Conservation (phyloP, 2,888 invertebrate genomes). For the Macrosiphum euphorbiae region DNA sequence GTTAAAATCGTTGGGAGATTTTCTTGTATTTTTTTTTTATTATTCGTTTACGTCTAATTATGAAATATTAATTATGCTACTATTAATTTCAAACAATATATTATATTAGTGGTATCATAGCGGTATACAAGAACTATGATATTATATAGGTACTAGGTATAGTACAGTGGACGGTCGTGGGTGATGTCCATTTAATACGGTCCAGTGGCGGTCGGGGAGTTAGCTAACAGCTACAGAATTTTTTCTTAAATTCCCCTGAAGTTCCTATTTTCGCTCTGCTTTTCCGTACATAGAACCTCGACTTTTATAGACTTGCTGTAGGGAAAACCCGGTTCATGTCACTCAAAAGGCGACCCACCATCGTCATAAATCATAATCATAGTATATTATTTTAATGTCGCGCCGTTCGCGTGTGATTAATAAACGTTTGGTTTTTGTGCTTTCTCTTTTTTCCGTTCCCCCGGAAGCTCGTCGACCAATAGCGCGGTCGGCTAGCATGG, state of each 20-base stretch:
- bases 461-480: slow-evolving; percentile 77
- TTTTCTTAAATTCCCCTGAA: background rate
- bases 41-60: background rate
- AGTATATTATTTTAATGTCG: background rate
- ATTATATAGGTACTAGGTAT: too few species aligned
- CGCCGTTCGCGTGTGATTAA: background rate
- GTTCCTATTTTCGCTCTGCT: background rate
- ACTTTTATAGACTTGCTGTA: background rate
- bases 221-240: background rate
- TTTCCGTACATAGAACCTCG: background rate
- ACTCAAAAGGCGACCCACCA: background rate
- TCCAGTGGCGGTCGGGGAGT: background rate
- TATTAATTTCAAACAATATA: background rate
- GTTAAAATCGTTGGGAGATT: background rate
- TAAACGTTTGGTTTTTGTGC: slow-evolving; percentile 8
- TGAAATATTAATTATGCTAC: background rate
- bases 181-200: background rate
- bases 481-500: slow-evolving; percentile 96
- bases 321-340: background rate
- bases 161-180: background rate
- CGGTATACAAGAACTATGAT: background rate
- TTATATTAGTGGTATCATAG: background rate
- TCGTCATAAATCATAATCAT: background rate
- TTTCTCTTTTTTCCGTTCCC: background rate
- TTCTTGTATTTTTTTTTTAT: background rate